Evolutionary conservation across 1,140 invertebrate genomes (phyloP), one percentile per base, ranked within the genome.

Genomic region (Conus ventricosus): DNA sequence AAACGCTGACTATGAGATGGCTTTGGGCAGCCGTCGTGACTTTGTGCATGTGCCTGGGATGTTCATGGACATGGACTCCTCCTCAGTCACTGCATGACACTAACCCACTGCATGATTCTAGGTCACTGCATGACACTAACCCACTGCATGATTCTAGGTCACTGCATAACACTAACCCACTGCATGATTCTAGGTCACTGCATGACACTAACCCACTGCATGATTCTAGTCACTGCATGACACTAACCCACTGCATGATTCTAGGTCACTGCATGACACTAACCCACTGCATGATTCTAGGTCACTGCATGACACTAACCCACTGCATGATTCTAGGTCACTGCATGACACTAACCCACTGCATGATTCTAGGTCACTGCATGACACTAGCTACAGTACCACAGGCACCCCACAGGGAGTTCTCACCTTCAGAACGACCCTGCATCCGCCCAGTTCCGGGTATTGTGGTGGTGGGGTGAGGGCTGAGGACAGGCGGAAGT

Each of bases 21-120:
- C 20, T 54, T 81, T 17, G 17, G 51, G 8, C 27, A 54, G 80
- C 17, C 20, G 4, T 51, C 17, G 51, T 17, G 39, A 81, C 51
- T 51, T 23, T 6, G 11, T 81, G 27, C 80, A 81, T 17, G 80
- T 54, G 80, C 80, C 80, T 81, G 80, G 39, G 80, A 81, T 54
- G 80, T 81, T 54, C 80, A 81, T 23, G 51, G 80, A 51, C 39
- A 17, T 81, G 39, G 80, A 81, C 39, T 23, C 80, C 80, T 23
- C 13, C 80, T 8, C 25, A 0, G 7, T 27, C 8, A 27, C 7
- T 75, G 20, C n/a, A 75, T 13, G 60, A 63, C 17, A 63, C 11
- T 20, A 63, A 4, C 60, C 39, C 39, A 39, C 39, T 39, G 39
- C 39, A 39, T 1, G 60, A 63, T 63, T 11, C 60, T 63, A 63